Evolutionary conservation across 2,888 invertebrate species (phyloP).

Genomic region (Coelinius sp.): DNA sequence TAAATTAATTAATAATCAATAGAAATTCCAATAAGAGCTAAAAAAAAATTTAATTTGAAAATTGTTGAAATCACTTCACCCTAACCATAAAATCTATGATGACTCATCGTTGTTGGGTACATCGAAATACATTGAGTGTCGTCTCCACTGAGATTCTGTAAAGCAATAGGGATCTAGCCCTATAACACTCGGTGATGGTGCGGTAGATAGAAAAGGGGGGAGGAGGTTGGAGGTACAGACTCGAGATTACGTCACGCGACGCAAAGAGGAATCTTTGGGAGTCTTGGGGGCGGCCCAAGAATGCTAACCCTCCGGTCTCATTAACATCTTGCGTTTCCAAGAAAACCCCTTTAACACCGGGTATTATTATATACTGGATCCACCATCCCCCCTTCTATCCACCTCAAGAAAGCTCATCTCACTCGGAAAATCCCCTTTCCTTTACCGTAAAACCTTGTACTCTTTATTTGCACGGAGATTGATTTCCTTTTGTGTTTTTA

Average conservation of each 20-base stretch:
- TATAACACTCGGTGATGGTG: neutral
- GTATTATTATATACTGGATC: constrained; percentile 46
- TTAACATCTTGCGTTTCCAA: constrained; percentile 69
- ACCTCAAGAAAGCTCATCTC: constrained; percentile 58
- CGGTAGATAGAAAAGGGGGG: neutral
- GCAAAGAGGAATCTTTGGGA: constrained; percentile 66
- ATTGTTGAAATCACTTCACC: no score
- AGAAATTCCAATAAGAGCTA: no score
- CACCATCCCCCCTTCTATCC: constrained; percentile 26
- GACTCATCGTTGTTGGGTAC: neutral
- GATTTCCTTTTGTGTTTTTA: constrained; percentile 25
- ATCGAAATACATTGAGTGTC: neutral
- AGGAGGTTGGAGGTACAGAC: constrained; percentile 17
- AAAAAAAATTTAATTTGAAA: no score
- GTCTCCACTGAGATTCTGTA: constrained; percentile 4
- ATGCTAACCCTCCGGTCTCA: constrained; percentile 70
- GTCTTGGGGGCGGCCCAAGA: constrained; percentile 66
- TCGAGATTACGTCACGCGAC: constrained; percentile 54
- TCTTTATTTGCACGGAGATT: constrained; percentile 22
- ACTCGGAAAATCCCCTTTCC: constrained; percentile 49
- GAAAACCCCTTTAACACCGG: constrained; percentile 38
- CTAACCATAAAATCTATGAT: no score
- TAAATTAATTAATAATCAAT: no score
- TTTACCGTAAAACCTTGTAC: constrained; percentile 9
- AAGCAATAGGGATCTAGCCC: constrained; percentile 12